Base-by-base conservation (phyloP, 2,888 invertebrate species). In the Tachina grossa region DNA sequence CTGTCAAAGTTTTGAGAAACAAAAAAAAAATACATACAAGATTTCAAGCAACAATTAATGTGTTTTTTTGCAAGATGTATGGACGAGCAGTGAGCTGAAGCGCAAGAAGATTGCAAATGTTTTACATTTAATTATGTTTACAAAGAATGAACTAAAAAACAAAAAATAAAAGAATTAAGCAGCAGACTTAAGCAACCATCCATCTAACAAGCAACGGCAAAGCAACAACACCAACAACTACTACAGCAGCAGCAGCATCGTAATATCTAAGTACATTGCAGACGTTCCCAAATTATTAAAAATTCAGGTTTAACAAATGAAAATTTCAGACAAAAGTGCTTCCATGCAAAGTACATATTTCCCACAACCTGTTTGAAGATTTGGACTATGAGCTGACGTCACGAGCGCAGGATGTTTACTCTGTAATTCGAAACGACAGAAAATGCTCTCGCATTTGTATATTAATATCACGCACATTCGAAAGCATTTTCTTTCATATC, bases 101-200 rank as follows among this genome's bases (percentile, higher is more conserved):
- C 53, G 43, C 59, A 66, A 47, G 16, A 61, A 76, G 63, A 45
- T 72, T 43, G 22, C 72, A 77, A 77, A 72, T 78, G 53, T 68
- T 83, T 72, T 78, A 77, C 77, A 83, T 83, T 83, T 78, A 72
- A 83, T 83, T 83, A 68, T 74, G 72, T 39, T 83, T 66, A 61
- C 43, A 74, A 65, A 43, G 72, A 75, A 51, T 19, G 1, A 57
- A 22, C n/a, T 13, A 66, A 41, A 19, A 41, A 51, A 43, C n/a
- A 2, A 55, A 39, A 59, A 59, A 31, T 31, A 31, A 13, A 14
- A 14, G 5, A 47, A 47, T 13, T 63, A 61, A 45, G 41, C 22
- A 45, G 41, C 22, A 57, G 65, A 49, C 63, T 31, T 69, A 57
- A 61, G 72, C 47, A 68, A 53, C 59, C 49, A 68, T 45, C 61